A percentile compares a stretch with the other conserved stretches of the same genome.
Conservation (phyloP, 1,140 invertebrate species). For the Trypoxylus dichotomus region DNA sequence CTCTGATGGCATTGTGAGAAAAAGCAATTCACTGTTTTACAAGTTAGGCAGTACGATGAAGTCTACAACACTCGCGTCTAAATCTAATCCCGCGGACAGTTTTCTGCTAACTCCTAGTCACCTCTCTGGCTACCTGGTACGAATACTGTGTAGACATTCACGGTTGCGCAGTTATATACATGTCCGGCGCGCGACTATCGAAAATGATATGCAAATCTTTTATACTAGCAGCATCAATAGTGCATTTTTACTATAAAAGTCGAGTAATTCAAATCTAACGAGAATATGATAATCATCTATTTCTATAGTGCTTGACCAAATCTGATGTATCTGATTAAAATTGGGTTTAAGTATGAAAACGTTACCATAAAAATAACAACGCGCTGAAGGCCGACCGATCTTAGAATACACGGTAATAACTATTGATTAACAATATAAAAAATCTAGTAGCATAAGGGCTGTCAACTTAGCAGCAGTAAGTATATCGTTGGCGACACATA, state of each 20-base stretch:
- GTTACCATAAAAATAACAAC: too few relatives aligned
- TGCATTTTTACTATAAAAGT: neutral
- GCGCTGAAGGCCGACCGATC: too few relatives aligned
- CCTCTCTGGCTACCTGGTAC: neutral
- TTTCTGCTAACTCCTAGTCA: neutral
- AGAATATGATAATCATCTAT: too few relatives aligned
- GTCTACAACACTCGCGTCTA: neutral
- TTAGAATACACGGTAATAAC: too few relatives aligned
- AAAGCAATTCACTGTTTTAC: neutral
- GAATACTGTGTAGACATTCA: neutral
- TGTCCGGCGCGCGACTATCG: neutral
- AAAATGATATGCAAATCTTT: neutral
- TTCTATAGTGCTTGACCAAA: too few relatives aligned
- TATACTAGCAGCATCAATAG: neutral
- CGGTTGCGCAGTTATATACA: slow-evolving; percentile 14
- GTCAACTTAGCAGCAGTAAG: too few relatives aligned
- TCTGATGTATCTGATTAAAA: too few relatives aligned
- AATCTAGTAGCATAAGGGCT: too few relatives aligned
- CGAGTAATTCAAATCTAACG: too few relatives aligned
- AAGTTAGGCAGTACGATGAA: neutral
- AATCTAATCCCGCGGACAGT: neutral
- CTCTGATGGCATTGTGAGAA: slow-evolving; percentile 56
- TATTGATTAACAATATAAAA: too few relatives aligned
- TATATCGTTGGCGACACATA: too few relatives aligned
- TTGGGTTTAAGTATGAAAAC: too few relatives aligned